A percentile compares a stretch with the other conserved stretches of the same genome.
phyloP scores from a whole-genome alignment of 2,888 invertebrate genomes.

The Syrphus vitripennis region DNA sequence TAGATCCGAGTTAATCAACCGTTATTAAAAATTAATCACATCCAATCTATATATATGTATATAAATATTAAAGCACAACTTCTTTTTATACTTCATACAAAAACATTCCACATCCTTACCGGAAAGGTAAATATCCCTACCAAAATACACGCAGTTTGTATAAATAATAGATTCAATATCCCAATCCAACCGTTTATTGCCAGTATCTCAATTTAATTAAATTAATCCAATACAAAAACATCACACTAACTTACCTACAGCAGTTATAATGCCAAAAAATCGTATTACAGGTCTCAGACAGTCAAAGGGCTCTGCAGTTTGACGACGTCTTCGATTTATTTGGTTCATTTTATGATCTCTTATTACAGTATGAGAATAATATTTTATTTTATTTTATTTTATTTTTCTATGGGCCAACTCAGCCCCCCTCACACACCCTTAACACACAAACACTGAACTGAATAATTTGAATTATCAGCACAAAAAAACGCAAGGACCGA shows the following conservation, averaged over 20 bases:
- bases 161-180: slow-evolving; percentile 14
- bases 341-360: slow-evolving; percentile 75
- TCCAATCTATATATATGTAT: neutral
- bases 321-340: slow-evolving; percentile 77
- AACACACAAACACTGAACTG: slow-evolving; percentile 46
- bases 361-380: slow-evolving; percentile 70
- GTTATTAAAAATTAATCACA: slow-evolving; percentile 5
- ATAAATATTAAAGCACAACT: slow-evolving; percentile 5
- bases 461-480: slow-evolving; percentile 66
- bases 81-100: neutral
- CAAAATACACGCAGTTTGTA: slow-evolving; percentile 2
- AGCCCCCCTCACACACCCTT: slow-evolving; percentile 29
- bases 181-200: neutral
- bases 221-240: neutral
- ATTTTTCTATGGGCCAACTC: slow-evolving; percentile 52
- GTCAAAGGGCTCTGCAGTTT: slow-evolving; percentile 78
- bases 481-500: slow-evolving; percentile 31
- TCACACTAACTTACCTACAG: slow-evolving; percentile 77
- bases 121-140: neutral
- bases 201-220: slow-evolving; percentile 3
- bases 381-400: slow-evolving; percentile 4
- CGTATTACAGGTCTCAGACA: slow-evolving; percentile 80
- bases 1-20: neutral
- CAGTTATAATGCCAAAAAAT: slow-evolving; percentile 79
- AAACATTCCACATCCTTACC: neutral